Conservation (phyloP, 2,797 vertebrate genomes). For the Chrosomus eos region DNA sequence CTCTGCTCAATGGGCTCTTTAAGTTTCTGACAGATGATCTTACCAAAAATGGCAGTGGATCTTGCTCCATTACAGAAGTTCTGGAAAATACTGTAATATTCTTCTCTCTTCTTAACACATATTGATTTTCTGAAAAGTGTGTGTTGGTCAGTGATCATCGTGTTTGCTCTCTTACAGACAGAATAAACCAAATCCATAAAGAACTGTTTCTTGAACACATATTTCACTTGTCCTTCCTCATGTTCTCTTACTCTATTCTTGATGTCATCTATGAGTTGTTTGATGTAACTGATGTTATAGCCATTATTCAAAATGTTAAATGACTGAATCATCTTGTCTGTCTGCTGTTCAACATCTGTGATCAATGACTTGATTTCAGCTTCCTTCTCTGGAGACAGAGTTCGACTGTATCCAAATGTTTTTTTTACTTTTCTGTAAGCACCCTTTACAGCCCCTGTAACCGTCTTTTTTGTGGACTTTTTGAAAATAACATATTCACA, state of each 20-base stretch:
- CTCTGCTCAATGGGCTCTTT: no score
- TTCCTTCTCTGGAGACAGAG: no score
- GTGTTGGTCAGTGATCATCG: constrained; percentile 55
- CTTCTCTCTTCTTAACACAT: constrained; percentile 52
- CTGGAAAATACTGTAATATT: constrained; percentile 63
- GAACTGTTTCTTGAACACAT: constrained; percentile 41
- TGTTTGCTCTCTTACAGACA: constrained; percentile 34
- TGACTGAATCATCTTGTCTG: no score
- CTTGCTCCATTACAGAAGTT: constrained; percentile 61
- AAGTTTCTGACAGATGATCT: constrained; percentile 63
- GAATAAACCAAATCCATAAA: constrained; percentile 29
- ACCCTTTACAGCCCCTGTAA: accelerated
- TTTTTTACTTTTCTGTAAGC: no score
- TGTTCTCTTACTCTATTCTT: not conserved
- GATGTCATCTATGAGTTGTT: not conserved
- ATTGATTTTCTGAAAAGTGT: accelerated
- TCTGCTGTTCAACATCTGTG: no score
- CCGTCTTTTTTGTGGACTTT: accelerated
- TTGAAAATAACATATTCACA: not conserved
- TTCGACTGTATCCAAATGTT: no score
- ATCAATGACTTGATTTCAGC: not conserved
- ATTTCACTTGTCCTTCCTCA: not conserved
- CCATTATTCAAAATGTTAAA: no score
- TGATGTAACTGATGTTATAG: no score
- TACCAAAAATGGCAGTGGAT: constrained; percentile 61